phyloP scores from a whole-genome alignment of 2,888 invertebrate genomes.

The Acronicta leporina region DNA sequence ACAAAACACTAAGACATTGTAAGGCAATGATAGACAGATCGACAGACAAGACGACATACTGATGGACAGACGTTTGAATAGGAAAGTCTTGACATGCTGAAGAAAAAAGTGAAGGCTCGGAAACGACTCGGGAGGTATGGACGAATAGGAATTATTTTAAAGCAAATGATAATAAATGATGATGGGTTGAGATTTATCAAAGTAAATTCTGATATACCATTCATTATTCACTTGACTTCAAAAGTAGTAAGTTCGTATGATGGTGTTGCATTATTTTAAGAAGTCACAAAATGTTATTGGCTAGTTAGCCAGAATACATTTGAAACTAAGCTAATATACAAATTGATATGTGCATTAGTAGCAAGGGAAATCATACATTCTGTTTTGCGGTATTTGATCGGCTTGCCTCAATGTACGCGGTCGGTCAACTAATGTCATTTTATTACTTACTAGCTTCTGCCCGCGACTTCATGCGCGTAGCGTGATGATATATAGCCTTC shows the following conservation, averaged over 20 bases:
- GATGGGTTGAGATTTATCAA: conserved; percentile 22
- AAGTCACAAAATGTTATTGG: no score
- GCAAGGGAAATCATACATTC: conserved; percentile 11
- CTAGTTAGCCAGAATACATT: no score
- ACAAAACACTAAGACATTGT: conserved; percentile 38
- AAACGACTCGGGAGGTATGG: conserved; percentile 43
- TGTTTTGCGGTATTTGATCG: conserved; percentile 33
- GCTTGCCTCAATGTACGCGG: conserved; percentile 27
- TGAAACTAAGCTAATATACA: no score
- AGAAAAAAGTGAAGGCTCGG: conserved; percentile 46
- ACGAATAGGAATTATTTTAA: conserved; percentile 38
- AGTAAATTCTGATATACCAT: conserved; percentile 10
- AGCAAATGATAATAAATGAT: conserved; percentile 33
- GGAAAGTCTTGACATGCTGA: conserved; percentile 44
- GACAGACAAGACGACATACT: conserved; percentile 49
- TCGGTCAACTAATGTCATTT: conserved; percentile 33
- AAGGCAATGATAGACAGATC: conserved; percentile 45
- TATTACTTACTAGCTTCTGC: no score
- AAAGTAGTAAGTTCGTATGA: no score
- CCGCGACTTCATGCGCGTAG: no score
- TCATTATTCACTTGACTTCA: background rate
- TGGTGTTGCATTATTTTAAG: no score
- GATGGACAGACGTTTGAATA: conserved; percentile 57
- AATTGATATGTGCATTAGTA: no score
- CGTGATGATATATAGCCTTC: no score